Evolutionary conservation across 2,113 vertebrate species (phyloP), one percentile per base, ranked within the genome.

Genomic region (Hyperopisus bebe): DNA sequence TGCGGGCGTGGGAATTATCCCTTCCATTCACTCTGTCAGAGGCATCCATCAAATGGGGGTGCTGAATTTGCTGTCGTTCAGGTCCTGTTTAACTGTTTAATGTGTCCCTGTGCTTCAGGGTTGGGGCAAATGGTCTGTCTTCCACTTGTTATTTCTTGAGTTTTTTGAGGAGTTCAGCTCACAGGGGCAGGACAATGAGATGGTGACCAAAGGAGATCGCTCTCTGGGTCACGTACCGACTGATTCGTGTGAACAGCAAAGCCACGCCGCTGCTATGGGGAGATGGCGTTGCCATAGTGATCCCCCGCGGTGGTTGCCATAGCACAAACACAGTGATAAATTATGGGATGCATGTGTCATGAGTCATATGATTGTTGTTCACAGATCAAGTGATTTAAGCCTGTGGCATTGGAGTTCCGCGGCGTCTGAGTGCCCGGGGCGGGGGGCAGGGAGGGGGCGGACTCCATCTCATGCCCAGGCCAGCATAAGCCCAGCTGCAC

Each of bases 271-370:
- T 95, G 95, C 94, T 94, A 94, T 89, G 92, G 96, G 94, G 93
- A 93, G 92, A 96, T 94, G 95, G 95, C 93, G 95, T 97, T 97
- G 94, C 96, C 93, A 95, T 96, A 95, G 96, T 50, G 31, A 95
- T 95, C 92, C 91, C 93, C 94, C 83, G n/a, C 44, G 90, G 88
- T 87, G 87, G 93, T 94, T 94, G 93, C 94, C 92, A 91, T 95
- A 93, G 94, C 92, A 94, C 93, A 94, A 94, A 92, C 93, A 92
- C 93, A 91, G 90, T 86, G 91, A 92, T 95, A 94, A 95, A 95
- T 95, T 96, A 96, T 94, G 95, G 95, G 95, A 95, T 96, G 94
- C 94, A 91, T 94, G 93, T 95, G 94, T 94, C 94, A 92, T 94
- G 93, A 96, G 94, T 96, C 94, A 94, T 93, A 94, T 93, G 94